Evolutionary conservation across 2,797 vertebrate genomes (phyloP).

Genomic region (Phyllotis vaccarum): DNA sequence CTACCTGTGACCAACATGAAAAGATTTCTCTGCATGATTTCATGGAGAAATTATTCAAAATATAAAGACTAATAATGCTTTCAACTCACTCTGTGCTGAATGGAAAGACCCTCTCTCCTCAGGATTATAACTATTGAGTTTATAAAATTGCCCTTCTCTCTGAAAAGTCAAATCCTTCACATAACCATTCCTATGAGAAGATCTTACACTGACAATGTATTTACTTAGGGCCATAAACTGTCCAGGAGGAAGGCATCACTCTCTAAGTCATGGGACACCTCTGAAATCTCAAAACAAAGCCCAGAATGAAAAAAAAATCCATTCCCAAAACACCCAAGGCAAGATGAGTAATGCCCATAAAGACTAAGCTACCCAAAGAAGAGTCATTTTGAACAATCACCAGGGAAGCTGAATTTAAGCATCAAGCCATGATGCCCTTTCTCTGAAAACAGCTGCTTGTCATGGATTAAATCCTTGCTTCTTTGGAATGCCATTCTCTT

Average conservation of each 20-base stretch:
- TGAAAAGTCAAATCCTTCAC: neutral
- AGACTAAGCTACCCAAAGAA: neutral
- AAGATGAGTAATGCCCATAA: too few species aligned
- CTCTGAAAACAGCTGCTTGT: neutral
- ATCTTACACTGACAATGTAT: neutral
- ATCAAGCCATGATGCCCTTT: fast-evolving
- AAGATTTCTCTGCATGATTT: neutral
- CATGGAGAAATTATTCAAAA: neutral
- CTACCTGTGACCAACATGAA: neutral
- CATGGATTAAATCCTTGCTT: neutral
- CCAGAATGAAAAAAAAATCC: neutral
- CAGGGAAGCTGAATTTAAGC: neutral
- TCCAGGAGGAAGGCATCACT: neutral
- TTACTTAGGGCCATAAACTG: neutral
- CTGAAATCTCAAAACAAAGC: neutral
- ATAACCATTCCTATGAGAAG: neutral
- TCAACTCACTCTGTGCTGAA: neutral
- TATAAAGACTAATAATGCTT: neutral
- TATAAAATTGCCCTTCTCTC: neutral
- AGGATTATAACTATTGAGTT: neutral
- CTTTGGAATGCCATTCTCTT: neutral
- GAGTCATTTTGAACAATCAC: too few species aligned
- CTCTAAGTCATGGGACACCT: neutral
- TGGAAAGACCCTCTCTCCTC: neutral
- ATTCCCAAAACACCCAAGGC: neutral